Percentiles rank a stretch among this genome's conserved stretches.
Evolutionary conservation across 2,797 vertebrate species (phyloP).

Genomic region (Hybognathus amarus): DNA sequence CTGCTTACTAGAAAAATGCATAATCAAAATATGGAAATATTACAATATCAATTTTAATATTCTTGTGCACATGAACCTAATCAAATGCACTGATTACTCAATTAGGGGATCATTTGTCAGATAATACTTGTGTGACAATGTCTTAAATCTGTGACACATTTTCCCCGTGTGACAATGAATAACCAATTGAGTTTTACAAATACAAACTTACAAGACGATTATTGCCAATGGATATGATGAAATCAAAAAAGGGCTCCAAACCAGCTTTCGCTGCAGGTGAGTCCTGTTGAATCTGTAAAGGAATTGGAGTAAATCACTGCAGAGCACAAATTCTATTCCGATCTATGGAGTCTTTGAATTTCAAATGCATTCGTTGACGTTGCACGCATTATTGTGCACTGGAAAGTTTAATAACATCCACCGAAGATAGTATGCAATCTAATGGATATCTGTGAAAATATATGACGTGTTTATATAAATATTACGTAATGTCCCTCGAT

Average conservation of each 20-base stretch:
- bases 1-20: neutral
- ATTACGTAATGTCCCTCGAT: neutral
- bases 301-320: neutral
- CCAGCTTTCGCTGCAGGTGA: constrained; percentile 91
- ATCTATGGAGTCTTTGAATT: neutral
- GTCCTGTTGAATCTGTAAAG: constrained; percentile 88
- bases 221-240: constrained; percentile 93
- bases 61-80: neutral
- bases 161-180: neutral
- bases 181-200: neutral
- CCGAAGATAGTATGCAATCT: neutral
- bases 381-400: neutral
- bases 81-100: neutral
- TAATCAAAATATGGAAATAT: neutral
- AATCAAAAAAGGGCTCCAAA: constrained; percentile 95
- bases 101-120: neutral
- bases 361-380: neutral
- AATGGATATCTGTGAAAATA: neutral
- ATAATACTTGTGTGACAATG: neutral
- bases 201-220: constrained; percentile 84
- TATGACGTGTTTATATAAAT: neutral
- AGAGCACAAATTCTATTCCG: neutral
- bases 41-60: neutral
- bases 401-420: neutral
- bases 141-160: neutral